A percentile compares a stretch with the other conserved stretches of the same genome.
Conservation (phyloP, 2,113 vertebrate genomes). For the Tapirus terrestris region DNA sequence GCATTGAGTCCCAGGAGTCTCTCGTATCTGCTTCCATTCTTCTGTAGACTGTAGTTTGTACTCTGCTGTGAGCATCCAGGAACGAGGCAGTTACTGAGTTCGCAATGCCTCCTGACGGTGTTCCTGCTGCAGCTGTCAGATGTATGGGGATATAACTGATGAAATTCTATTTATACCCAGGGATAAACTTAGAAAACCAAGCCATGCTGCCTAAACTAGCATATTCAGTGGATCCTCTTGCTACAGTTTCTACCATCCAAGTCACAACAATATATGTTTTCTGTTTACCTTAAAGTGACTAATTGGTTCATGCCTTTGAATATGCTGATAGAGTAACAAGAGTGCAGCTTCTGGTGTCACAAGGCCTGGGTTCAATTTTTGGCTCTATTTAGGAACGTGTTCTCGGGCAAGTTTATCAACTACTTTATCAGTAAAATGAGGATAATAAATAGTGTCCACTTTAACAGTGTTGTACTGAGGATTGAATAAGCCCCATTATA, state of each 20-base stretch:
- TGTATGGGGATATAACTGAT: conserved; percentile 71
- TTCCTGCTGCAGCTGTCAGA: conserved; percentile 72
- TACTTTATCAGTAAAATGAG: background rate
- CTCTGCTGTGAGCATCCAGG: conserved; percentile 36
- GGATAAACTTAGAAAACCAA: conserved; percentile 75
- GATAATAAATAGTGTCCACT: background rate
- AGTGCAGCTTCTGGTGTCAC: background rate
- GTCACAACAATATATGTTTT: background rate
- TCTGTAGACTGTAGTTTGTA: background rate
- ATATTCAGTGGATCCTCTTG: conserved; percentile 67
- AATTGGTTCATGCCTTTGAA: background rate
- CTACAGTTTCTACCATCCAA: conserved; percentile 18
- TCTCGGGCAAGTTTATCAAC: background rate
- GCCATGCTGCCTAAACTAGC: conserved; percentile 43
- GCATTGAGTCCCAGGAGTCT: background rate
- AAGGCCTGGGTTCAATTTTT: background rate
- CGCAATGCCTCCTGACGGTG: conserved; percentile 63
- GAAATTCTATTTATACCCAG: conserved; percentile 74
- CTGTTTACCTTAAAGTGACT: background rate
- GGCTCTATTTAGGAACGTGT: background rate
- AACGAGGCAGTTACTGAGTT: conserved; percentile 44
- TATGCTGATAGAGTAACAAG: background rate
- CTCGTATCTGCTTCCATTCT: background rate
- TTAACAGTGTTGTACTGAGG: background rate
- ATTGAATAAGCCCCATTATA: background rate